These are phyloP conservation scores for Cyclura pinguis DNA, from an alignment of 2,797 vertebrate species.

Conservation along the genomic window DNA sequence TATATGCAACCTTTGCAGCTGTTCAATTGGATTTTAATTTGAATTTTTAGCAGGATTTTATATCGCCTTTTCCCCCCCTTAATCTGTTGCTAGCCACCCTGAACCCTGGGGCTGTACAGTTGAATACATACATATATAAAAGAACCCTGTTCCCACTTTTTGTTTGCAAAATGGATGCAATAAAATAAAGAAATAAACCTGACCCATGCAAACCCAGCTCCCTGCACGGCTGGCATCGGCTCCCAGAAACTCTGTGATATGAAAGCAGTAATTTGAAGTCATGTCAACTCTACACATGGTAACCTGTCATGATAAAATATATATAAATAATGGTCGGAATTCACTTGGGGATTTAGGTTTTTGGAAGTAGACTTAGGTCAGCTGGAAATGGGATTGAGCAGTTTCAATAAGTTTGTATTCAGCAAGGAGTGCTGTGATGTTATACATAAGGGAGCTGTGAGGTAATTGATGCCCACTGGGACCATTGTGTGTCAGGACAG, in stretches of 20 bases:
- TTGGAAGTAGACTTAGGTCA: too few species aligned
- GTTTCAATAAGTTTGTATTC: too few species aligned
- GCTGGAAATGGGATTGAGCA: too few species aligned
- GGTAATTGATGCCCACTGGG: too few species aligned
- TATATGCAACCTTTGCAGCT: slow-evolving; percentile 42
- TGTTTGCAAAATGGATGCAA: slow-evolving; percentile 6
- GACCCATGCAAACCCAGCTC: not conserved
- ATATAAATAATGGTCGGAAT: not conserved
- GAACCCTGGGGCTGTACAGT: not conserved
- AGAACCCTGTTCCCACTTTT: too few species aligned
- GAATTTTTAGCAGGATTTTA: slow-evolving; percentile 30
- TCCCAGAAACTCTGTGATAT: not conserved
- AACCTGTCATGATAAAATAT: not conserved
- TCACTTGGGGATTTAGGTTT: too few species aligned
- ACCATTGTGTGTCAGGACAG: too few species aligned
- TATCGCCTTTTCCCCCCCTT: not conserved
- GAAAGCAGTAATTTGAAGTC: not conserved
- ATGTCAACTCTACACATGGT: not conserved
- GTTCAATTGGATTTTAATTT: slow-evolving; percentile 13
- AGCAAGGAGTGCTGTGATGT: too few species aligned
- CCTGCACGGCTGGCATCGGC: not conserved
- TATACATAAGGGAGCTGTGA: too few species aligned
- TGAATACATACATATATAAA: not conserved
- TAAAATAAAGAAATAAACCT: slow-evolving; percentile 20
- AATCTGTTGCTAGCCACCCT: not conserved